A percentile compares a stretch with the other conserved stretches of the same genome.
Evolutionary conservation across 2,113 vertebrate species (phyloP).

Genomic region (Corvus moneduloides): DNA sequence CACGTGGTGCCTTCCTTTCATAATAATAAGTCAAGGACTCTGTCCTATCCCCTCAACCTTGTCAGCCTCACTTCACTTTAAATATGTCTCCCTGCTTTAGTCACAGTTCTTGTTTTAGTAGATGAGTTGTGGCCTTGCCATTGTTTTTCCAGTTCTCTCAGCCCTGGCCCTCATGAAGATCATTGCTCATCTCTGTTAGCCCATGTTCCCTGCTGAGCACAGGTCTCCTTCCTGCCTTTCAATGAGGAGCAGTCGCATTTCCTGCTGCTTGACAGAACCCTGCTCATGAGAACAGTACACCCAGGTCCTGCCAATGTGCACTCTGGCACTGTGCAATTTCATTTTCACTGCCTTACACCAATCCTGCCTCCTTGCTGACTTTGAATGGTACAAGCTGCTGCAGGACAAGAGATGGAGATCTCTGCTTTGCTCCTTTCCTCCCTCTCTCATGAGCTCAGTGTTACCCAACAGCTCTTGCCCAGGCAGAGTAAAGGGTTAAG

Average conservation of each 20-base stretch:
- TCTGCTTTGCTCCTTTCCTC: neutral
- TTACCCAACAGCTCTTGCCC: neutral
- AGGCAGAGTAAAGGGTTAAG: conserved; percentile 33
- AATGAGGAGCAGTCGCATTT: neutral
- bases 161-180: neutral
- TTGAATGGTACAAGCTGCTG: neutral
- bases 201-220: neutral
- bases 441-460: neutral
- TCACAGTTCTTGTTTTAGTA: neutral
- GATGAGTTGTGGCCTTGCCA: neutral
- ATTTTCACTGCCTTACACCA: neutral
- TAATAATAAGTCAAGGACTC: neutral
- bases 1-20: neutral
- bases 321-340: neutral
- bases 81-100: neutral
- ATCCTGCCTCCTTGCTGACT: neutral
- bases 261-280: neutral
- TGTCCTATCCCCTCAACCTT: neutral
- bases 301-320: neutral
- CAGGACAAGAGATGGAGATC: neutral
- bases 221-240: neutral
- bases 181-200: neutral
- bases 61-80: neutral
- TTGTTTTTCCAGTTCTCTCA: neutral
- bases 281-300: neutral